Conservation (phyloP, 2,888 invertebrate genomes). For the Dicyrtomina minuta region DNA sequence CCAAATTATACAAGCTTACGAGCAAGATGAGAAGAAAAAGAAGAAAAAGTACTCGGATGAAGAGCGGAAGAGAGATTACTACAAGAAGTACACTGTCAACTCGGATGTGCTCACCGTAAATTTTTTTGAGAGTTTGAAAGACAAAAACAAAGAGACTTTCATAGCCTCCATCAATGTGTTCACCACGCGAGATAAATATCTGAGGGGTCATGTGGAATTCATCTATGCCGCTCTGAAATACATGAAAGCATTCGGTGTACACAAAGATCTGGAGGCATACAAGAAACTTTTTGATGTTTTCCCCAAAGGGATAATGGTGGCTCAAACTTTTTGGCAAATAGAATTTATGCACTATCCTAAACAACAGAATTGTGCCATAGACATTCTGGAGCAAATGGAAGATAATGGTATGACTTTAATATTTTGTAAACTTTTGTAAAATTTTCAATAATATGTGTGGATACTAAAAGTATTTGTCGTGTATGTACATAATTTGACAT, state of each 20-base stretch:
- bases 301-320: conserved; percentile 84
- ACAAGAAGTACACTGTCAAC: conserved; percentile 23
- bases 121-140: conserved; percentile 57
- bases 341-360: conserved; percentile 93
- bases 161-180: conserved; percentile 75
- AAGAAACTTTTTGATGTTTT: conserved; percentile 81
- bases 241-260: conserved; percentile 86
- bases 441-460: too few species aligned
- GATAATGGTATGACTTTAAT: conserved; percentile 66
- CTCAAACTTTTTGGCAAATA: conserved; percentile 77
- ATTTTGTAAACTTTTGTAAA: background rate
- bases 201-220: conserved; percentile 90
- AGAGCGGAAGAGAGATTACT: conserved; percentile 12
- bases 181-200: conserved; percentile 66
- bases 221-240: conserved; percentile 83
- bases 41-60: background rate
- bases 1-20: background rate
- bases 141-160: conserved; percentile 69
- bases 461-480: too few species aligned
- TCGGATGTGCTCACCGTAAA: conserved; percentile 32
- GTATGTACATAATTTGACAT: too few species aligned
- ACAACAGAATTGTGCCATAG: conserved; percentile 92
- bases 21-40: background rate
- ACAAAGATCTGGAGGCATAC: conserved; percentile 74
- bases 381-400: conserved; percentile 92